These are phyloP conservation scores for Operophtera brumata DNA, from an alignment of 2,888 invertebrate genomes.

Conservation along the genomic window DNA sequence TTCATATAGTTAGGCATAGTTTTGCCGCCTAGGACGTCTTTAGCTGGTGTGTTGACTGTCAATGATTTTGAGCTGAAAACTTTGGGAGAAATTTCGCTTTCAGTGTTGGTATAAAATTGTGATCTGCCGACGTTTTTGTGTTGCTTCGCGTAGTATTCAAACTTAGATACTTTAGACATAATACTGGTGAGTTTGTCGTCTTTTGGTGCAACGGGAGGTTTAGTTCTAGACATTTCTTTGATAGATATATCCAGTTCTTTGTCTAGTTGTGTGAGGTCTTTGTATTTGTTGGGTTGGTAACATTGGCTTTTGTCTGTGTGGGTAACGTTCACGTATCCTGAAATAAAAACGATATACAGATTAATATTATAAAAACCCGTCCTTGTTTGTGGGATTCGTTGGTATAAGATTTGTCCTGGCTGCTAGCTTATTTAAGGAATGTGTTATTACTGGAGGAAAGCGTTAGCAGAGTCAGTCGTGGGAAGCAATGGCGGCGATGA, in stretches of 20 bases:
- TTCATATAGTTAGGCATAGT: conserved; percentile 81
- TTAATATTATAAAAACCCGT: too few species aligned
- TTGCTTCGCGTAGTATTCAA: conserved; percentile 87
- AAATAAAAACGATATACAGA: conserved; percentile 23
- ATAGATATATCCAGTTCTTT: conserved; percentile 72
- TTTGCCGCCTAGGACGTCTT: conserved; percentile 87
- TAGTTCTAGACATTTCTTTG: conserved; percentile 78
- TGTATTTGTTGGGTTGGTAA: conserved; percentile 69
- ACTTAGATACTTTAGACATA: conserved; percentile 89
- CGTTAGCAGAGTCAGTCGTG: too few species aligned
- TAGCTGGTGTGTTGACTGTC: conserved; percentile 90
- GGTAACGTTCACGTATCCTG: conserved; percentile 61
- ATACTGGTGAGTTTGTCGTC: conserved; percentile 79
- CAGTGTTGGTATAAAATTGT: conserved; percentile 68
- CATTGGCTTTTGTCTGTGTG: conserved; percentile 51
- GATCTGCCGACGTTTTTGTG: conserved; percentile 76
- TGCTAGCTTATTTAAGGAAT: too few species aligned
- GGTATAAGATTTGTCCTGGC: too few species aligned
- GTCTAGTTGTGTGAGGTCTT: conserved; percentile 67
- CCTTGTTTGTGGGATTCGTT: too few species aligned
- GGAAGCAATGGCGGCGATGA: too few species aligned
- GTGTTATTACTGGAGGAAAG: too few species aligned
- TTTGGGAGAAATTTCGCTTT: conserved; percentile 84
- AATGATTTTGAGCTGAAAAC: conserved; percentile 89
- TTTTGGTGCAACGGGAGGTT: conserved; percentile 84